Evolutionary conservation across 2,113 vertebrate species (phyloP).

Genomic region (Meleagris gallopavo): DNA sequence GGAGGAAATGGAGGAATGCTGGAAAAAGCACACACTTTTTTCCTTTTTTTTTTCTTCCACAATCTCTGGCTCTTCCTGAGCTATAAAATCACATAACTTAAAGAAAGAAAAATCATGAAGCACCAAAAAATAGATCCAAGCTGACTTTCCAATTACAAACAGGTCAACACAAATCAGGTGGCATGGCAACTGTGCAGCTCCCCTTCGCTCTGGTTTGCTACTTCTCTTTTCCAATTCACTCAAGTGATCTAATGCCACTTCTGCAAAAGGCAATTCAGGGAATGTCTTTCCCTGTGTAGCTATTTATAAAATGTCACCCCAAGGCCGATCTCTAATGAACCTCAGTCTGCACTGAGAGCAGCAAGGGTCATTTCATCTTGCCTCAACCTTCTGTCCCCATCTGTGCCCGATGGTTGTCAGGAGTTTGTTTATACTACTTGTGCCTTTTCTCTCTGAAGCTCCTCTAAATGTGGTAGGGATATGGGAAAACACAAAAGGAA

Average conservation of each 20-base stretch:
- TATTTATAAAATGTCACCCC: slow-evolving; percentile 13
- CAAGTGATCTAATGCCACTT: neutral
- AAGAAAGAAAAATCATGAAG: slow-evolving; percentile 12
- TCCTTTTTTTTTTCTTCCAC: slow-evolving; percentile 18
- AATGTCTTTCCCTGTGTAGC: neutral
- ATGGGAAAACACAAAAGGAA: slow-evolving; percentile 61
- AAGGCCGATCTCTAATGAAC: neutral
- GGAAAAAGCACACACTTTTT: neutral
- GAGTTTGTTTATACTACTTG: neutral
- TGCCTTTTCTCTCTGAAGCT: neutral
- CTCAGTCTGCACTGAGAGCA: neutral
- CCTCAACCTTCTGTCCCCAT: neutral
- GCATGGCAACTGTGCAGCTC: neutral
- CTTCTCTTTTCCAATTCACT: slow-evolving; percentile 5
- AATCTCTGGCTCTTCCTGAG: neutral
- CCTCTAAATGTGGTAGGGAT: neutral
- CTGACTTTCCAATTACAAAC: slow-evolving; percentile 55
- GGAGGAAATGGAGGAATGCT: neutral
- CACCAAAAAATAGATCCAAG: neutral
- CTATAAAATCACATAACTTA: slow-evolving; percentile 18
- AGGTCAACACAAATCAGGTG: slow-evolving; percentile 35
- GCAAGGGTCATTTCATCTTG: neutral
- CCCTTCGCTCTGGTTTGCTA: neutral
- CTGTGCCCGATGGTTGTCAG: accelerated
- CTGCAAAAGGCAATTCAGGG: neutral